Evolutionary conservation across 2,888 invertebrate genomes (phyloP), one percentile per base, ranked within the genome.

Genomic region (Ormyrus thymus): DNA sequence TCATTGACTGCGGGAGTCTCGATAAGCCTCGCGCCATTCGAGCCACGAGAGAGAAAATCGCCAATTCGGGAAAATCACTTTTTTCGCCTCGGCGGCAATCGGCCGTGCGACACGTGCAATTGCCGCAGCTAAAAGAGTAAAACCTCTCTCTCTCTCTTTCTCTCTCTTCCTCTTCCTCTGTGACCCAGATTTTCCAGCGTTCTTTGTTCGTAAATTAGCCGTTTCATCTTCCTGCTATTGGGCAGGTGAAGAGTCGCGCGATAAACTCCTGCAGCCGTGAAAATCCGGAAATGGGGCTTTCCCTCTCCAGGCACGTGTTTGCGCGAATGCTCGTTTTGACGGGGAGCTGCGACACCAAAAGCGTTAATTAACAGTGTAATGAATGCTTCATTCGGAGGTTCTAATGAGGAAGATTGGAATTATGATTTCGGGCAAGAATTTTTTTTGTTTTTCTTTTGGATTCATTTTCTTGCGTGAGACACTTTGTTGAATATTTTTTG

Each of bases 31-130:
- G 10, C 9, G 10, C 29, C 11, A 11, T 45, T 9, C 43, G n/a
- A 45, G 59, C 2, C 53, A 29, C 29, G 29, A 7, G 65, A 8
- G 11, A 48, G 50, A 61, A 70, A 69, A 66, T 65, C 65, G 71
- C 61, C 79, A 66, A 74, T 79, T 74, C 65, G 79, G 29, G 70
- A 79, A 79, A 79, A 79, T 79, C 59, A 75, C 79, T 79, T 79
- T 78, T 29, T 71, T 71, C 78, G 55, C 74, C 64, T 51, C 61
- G 56, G 29, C 69, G 58, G 74, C 78, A 75, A 79, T 79, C 70
- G 70, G 58, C 50, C 64, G 10, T 64, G 69, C 70, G 74, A 78
- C 70, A 74, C 59, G 69, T 70, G 69, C 73, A 68, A 73, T 69
- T 58, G 68, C 70, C 8, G 72, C 65, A n/a, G 68, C 50, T 29